phyloP scores from a whole-genome alignment of 2,888 invertebrate species.

The Conistra vaccinii region DNA sequence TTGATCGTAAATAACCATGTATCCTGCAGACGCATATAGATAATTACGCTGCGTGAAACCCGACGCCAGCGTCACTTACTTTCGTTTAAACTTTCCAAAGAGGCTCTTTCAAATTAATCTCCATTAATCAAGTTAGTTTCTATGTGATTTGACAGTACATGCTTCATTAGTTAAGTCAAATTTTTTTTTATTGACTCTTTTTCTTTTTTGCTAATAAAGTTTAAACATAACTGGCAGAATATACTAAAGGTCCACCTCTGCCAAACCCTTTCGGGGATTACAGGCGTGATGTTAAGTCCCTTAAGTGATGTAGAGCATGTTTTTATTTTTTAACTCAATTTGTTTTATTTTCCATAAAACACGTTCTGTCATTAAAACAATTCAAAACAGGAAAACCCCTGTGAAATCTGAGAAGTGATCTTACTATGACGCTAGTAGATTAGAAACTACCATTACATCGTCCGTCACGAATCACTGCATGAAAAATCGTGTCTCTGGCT shows the following conservation, averaged over 20 bases:
- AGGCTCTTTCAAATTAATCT: constrained; percentile 40
- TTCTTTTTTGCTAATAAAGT: neutral
- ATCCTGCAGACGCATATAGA: constrained; percentile 34
- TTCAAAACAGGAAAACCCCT: constrained; percentile 36
- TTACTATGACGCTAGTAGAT: constrained; percentile 42
- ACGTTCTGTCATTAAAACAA: constrained; percentile 8
- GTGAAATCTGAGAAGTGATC: constrained; percentile 8
- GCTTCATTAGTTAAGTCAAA: constrained; percentile 9
- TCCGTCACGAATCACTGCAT: constrained; percentile 60
- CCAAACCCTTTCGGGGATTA: too few relatives aligned
- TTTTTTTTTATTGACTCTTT: neutral
- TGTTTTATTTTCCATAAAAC: neutral
- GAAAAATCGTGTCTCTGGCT: constrained; percentile 54
- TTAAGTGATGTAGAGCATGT: neutral
- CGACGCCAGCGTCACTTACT: constrained; percentile 25
- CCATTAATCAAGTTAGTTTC: constrained; percentile 49
- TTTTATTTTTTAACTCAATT: neutral
- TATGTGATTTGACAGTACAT: constrained; percentile 20
- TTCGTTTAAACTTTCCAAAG: constrained; percentile 56
- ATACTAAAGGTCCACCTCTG: too few relatives aligned
- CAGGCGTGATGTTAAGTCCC: neutral
- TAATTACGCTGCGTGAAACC: constrained; percentile 39
- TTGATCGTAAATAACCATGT: neutral
- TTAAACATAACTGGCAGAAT: too few relatives aligned
- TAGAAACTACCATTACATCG: constrained; percentile 47